phyloP scores from a whole-genome alignment of 2,797 vertebrate genomes.

The Bovichtus diacanthus region DNA sequence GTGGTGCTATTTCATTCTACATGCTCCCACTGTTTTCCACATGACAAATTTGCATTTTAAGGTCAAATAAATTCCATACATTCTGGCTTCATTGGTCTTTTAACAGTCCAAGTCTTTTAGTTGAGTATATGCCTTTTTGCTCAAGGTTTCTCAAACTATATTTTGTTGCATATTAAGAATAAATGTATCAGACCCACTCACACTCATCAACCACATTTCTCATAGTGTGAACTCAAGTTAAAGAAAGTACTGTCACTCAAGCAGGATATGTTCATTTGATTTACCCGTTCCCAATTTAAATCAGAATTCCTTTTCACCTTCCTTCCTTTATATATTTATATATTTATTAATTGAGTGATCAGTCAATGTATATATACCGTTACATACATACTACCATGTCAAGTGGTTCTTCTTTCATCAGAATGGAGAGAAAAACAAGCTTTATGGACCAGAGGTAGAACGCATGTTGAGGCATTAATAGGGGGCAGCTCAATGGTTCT shows the following conservation, averaged over 20 bases:
- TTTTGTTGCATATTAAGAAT: neutral
- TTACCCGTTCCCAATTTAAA: neutral
- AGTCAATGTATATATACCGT: neutral
- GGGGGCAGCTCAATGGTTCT: constrained; percentile 40
- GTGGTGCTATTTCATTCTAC: no score
- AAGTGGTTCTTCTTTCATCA: constrained; percentile 27
- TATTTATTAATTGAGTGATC: neutral
- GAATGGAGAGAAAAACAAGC: constrained; percentile 38
- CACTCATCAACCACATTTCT: neutral
- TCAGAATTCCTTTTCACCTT: neutral
- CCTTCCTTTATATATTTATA: neutral
- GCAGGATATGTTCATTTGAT: neutral
- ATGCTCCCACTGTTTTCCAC: no score
- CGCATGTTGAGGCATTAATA: constrained; percentile 50
- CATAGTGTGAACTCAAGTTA: neutral
- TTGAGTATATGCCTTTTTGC: neutral
- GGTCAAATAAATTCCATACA: neutral
- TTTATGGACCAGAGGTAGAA: constrained; percentile 31
- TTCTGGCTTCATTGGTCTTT: neutral
- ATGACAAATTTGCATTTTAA: neutral
- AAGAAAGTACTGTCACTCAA: neutral
- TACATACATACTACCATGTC: neutral
- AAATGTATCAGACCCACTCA: neutral
- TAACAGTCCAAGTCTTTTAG: neutral
- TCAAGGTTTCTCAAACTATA: neutral